Base-by-base conservation (phyloP, 2,113 vertebrate species). In the Thalassoma bifasciatum region DNA sequence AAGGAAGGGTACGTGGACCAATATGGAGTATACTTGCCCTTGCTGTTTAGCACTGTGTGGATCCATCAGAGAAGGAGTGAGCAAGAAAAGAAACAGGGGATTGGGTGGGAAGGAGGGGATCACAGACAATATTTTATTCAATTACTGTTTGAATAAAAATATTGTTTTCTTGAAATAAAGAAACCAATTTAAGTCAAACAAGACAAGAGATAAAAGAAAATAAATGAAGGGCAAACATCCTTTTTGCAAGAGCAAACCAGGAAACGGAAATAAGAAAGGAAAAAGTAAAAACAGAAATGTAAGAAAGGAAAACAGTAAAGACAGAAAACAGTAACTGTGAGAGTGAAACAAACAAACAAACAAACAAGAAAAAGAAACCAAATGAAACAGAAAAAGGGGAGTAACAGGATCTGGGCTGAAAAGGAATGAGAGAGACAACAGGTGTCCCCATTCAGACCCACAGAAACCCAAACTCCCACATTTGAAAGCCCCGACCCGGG, bases 41-140 rank as follows among this genome's bases (percentile, higher is more conserved):
- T 97, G 92, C 83, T 92, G 96, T 94, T 93, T 96, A 90, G 93
- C 93, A 95, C 96, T 99, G 96, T 98, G 96, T 95, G 97, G 97
- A 97, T 99, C 98, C 98, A 95, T 96, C 97, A 97, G 95, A 98
- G 97, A 98, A 94, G 96, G 95, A 96, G 97, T 94, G 96, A 97
- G 96, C 96, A 99, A 96, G 96, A 99, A 97, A 98, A 98, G 96
- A 97, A 97, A 98, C 95, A 94, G 92, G 95, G 95, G 94, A 85
- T 93, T 82, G 96, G 96, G 95, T 93, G 92, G 95, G 95, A 94
- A 93, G 95, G 96, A 81, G 94, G 95, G 95, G 85, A 77, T 98
- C 95, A 99, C 97, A 99, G 95, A 98, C 97, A 99, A 99, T 99
- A 99, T 99, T 99, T 99, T 98, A 99, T 99, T 98, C 97, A 99